These are phyloP conservation scores for Chauna torquata DNA, from an alignment of 2,113 vertebrate genomes.

Conservation along the genomic window DNA sequence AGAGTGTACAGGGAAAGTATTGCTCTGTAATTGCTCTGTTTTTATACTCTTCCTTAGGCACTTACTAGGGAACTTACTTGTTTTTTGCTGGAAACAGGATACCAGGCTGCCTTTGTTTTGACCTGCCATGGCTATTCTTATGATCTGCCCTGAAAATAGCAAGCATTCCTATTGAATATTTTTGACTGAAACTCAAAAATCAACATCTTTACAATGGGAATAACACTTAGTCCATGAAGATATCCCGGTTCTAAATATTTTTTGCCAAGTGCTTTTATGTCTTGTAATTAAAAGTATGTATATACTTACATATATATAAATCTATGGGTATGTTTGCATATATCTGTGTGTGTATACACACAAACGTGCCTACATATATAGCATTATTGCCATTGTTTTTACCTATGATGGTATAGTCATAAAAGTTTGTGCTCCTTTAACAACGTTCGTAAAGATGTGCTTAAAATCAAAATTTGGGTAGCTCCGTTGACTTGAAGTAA, in stretches of 20 bases:
- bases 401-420: background rate
- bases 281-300: background rate
- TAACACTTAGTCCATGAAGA: background rate
- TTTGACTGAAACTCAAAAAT: background rate
- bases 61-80: background rate
- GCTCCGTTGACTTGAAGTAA: background rate
- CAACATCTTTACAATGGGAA: background rate
- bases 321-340: background rate
- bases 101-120: background rate
- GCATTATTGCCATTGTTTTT: background rate
- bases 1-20: background rate
- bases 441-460: background rate
- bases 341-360: background rate
- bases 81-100: background rate
- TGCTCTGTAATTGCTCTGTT: background rate
- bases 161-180: background rate
- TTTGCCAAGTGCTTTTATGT: background rate
- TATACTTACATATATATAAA: background rate
- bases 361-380: background rate
- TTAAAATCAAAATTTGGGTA: background rate
- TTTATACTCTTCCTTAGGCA: background rate
- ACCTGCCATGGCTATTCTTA: background rate
- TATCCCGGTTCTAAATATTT: background rate
- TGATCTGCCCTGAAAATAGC: background rate
- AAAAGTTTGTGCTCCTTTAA: background rate